phyloP scores from a whole-genome alignment of 1,140 invertebrate species.

The Ridgeia piscesae region DNA sequence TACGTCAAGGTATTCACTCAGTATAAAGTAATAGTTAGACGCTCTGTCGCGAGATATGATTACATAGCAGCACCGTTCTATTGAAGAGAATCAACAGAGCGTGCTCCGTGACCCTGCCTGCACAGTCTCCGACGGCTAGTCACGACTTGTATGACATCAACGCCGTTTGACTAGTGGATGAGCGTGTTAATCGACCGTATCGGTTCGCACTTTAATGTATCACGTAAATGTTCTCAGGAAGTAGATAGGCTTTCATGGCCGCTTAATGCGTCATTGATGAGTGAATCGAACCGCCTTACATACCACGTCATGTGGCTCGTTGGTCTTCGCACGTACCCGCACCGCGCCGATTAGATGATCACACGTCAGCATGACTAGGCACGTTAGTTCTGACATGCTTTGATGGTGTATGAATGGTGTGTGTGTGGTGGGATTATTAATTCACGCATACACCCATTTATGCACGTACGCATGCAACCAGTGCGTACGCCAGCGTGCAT shows the following conservation, averaged over 20 bases:
- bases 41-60: neutral
- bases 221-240: neutral
- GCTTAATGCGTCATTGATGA: neutral
- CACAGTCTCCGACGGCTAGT: neutral
- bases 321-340: neutral
- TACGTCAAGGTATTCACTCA: neutral
- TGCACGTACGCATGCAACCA: too few species aligned
- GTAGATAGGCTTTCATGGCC: neutral
- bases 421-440: too few species aligned
- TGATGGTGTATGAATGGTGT: neutral
- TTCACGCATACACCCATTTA: too few species aligned
- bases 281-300: neutral
- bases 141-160: neutral
- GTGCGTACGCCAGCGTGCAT: too few species aligned
- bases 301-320: neutral
- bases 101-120: neutral
- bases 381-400: neutral
- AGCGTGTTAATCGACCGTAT: neutral
- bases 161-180: neutral
- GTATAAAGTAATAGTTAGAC: neutral
- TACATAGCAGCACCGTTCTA: neutral
- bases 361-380: neutral
- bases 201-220: neutral
- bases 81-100: neutral
- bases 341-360: neutral